Evolutionary conservation across 2,888 invertebrate species (phyloP).

Genomic region (Drosophila subquinaria): DNA sequence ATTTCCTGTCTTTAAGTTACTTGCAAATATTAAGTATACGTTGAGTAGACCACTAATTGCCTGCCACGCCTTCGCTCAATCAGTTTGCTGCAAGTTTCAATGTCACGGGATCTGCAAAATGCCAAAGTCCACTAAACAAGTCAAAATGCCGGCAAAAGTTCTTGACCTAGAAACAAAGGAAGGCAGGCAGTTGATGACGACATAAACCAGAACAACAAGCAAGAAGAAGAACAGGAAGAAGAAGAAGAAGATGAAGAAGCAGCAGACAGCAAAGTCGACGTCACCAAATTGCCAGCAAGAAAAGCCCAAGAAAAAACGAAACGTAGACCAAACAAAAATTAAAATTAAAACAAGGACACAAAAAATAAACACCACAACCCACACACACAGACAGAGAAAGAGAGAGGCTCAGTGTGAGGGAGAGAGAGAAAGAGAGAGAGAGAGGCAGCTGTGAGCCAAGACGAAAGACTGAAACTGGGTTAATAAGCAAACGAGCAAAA

Average conservation of each 20-base stretch:
- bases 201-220: conserved; percentile 36
- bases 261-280: conserved; percentile 49
- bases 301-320: conserved; percentile 43
- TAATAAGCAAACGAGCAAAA: conserved; percentile 79
- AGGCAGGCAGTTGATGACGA: conserved; percentile 74
- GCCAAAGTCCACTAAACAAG: conserved; percentile 31
- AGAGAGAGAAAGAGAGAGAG: neutral
- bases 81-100: conserved; percentile 1
- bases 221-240: conserved; percentile 12
- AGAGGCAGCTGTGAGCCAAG: conserved; percentile 54
- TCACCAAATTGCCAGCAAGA: conserved; percentile 57
- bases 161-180: conserved; percentile 84
- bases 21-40: conserved; percentile 28
- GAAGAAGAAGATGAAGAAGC: conserved; percentile 14
- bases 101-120: conserved; percentile 18
- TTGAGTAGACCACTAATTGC: conserved; percentile 19
- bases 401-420: conserved; percentile 11
- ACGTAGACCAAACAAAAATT: conserved; percentile 82
- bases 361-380: conserved; percentile 62
- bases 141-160: conserved; percentile 72
- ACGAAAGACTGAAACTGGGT: conserved; percentile 77
- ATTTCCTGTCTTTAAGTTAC: neutral
- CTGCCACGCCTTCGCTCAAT: neutral
- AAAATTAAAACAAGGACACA: conserved; percentile 84
- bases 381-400: conserved; percentile 34